These are phyloP conservation scores for Tetramorium alpestre DNA, from an alignment of 1,140 invertebrate species.

Conservation along the genomic window DNA sequence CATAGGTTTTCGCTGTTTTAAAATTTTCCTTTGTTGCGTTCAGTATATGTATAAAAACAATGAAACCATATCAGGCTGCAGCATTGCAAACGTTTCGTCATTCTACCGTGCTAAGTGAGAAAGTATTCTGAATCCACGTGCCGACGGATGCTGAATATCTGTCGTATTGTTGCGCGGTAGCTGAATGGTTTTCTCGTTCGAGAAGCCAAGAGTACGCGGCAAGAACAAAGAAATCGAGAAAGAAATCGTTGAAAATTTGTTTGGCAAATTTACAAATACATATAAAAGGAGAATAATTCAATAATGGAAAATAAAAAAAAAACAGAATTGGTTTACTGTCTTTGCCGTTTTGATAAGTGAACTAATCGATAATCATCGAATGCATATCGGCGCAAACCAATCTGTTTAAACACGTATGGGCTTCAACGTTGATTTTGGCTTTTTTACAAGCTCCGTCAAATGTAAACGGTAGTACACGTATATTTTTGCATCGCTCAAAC, in stretches of 20 bases:
- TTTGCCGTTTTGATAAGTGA: background rate
- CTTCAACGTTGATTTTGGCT: conserved; percentile 20
- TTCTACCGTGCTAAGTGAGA: conserved; percentile 6
- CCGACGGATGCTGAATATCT: conserved; percentile 67
- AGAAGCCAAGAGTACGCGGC: conserved; percentile 60
- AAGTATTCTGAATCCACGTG: conserved; percentile 62
- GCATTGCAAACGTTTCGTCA: background rate
- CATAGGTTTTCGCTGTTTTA: background rate
- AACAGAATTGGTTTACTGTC: background rate
- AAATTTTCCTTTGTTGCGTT: background rate
- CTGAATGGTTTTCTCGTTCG: conserved; percentile 73
- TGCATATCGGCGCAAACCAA: background rate
- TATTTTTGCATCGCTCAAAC: conserved; percentile 12
- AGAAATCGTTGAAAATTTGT: background rate
- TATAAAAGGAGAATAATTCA: background rate
- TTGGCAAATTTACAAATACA: background rate
- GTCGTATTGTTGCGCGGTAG: conserved; percentile 57
- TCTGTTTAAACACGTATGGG: background rate
- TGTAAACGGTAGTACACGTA: conserved; percentile 7
- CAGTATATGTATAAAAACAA: background rate
- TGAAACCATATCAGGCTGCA: conserved; percentile 14
- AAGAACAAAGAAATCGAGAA: conserved; percentile 13
- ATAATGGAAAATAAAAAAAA: background rate
- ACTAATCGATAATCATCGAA: conserved; percentile 6
- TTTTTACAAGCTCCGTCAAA: conserved; percentile 1